phyloP scores from a whole-genome alignment of 2,113 vertebrate genomes.

The Macrotis lagotis region DNA sequence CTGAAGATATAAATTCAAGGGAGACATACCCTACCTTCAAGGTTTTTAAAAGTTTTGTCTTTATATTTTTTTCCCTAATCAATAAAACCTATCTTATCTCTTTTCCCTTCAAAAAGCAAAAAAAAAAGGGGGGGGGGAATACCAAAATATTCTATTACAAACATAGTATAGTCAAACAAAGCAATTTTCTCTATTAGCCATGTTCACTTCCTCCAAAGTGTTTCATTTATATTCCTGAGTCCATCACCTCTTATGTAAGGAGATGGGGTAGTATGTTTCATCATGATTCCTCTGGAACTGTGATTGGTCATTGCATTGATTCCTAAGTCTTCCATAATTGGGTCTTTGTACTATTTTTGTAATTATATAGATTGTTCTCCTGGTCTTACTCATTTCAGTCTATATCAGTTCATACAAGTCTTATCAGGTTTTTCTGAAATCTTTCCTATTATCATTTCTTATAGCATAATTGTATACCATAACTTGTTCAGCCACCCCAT shows the following conservation, averaged over 20 bases:
- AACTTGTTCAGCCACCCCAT: neutral
- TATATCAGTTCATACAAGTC: neutral
- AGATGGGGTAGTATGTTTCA: neutral
- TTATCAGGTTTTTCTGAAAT: neutral
- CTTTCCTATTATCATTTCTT: neutral
- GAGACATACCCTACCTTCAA: neutral
- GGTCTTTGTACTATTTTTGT: neutral
- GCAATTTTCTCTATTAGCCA: neutral
- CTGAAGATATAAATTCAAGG: neutral
- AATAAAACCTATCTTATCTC: neutral
- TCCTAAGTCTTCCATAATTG: neutral
- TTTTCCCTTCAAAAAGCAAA: neutral
- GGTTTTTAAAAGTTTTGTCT: neutral
- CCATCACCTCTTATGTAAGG: neutral
- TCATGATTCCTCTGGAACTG: neutral
- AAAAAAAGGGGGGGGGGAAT: too few relatives aligned
- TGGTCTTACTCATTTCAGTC: neutral
- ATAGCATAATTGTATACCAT: neutral
- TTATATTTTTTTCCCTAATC: neutral
- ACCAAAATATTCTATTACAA: neutral
- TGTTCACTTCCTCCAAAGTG: neutral
- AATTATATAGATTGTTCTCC: neutral
- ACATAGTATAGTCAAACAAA: neutral
- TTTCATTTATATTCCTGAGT: neutral
- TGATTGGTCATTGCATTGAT: neutral